A percentile compares a stretch with the other conserved stretches of the same genome.
phyloP scores from a whole-genome alignment of 2,797 vertebrate genomes.

The Enteromius fasciolatus region DNA sequence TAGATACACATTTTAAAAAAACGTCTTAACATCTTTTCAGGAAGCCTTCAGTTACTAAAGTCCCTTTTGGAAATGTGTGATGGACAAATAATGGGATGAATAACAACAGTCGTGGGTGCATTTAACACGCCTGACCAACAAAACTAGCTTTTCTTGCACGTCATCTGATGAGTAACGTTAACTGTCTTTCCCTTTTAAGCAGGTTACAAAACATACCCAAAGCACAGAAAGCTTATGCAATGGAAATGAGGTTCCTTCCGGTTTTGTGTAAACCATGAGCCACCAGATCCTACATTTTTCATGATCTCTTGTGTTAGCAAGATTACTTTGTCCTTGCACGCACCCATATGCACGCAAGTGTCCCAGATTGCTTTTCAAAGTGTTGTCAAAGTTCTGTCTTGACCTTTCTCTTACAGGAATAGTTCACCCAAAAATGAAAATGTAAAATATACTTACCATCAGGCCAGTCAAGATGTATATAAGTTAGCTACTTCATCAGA shows the following conservation, averaged over 20 bases:
- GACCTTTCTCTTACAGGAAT: not conserved
- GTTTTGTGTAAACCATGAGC: not conserved
- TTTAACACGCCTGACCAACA: not conserved
- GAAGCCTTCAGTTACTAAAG: not conserved
- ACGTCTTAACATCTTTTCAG: not conserved
- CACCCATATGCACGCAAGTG: not conserved
- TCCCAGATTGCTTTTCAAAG: conserved; percentile 5
- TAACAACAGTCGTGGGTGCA: conserved; percentile 4
- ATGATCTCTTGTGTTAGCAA: not conserved
- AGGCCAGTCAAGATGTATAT: not conserved
- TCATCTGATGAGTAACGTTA: conserved; percentile 31
- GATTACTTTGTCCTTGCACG: not conserved
- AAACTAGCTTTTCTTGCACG: not conserved
- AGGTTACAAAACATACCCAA: conserved; percentile 9
- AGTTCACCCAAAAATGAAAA: not conserved
- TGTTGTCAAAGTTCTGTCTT: not conserved
- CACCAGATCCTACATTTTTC: conserved; percentile 8
- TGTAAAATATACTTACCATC: not conserved
- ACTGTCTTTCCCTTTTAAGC: conserved; percentile 14
- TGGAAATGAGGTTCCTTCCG: not conserved
- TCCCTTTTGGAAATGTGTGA: conserved; percentile 12
- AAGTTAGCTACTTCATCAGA: not conserved
- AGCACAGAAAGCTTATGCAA: conserved; percentile 19
- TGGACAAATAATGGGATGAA: not conserved
- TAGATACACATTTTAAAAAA: not conserved